These are phyloP conservation scores for Anoplophora glabripennis DNA, from an alignment of 1,140 invertebrate species.

Conservation along the genomic window DNA sequence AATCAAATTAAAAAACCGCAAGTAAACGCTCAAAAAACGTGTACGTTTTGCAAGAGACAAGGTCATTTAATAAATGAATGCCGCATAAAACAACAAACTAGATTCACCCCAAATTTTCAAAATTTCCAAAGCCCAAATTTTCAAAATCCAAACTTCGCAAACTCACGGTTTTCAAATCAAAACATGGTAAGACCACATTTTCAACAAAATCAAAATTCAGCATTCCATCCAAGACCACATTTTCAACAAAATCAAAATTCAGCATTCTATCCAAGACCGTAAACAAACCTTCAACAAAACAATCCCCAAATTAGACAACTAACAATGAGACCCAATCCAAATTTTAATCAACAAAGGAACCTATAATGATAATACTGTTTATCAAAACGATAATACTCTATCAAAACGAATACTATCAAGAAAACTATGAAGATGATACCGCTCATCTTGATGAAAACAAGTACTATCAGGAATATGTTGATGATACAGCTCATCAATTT, in stretches of 20 bases:
- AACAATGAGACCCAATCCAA: not conserved
- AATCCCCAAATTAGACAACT: not conserved
- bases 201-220: not conserved
- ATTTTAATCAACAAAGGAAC: constrained; percentile 2
- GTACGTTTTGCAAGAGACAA: too few species aligned
- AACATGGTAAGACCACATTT: too few species aligned
- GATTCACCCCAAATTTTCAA: too few species aligned
- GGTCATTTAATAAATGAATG: too few species aligned
- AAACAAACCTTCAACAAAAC: not conserved
- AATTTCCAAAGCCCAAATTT: not conserved
- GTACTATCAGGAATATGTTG: too few species aligned
- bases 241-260: not conserved
- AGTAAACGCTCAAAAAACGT: too few species aligned
- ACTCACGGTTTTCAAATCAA: not conserved
- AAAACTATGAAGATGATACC: too few species aligned
- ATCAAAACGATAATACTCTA: not conserved
- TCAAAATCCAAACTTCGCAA: not conserved
- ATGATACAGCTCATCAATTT: constrained; percentile 3
- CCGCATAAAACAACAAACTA: too few species aligned
- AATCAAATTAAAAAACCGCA: too few species aligned
- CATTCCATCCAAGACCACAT: not conserved
- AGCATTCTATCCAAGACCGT: not conserved
- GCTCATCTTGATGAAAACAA: too few species aligned
- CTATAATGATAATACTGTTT: not conserved
- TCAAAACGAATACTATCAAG: not conserved